Evolutionary conservation across 2,113 vertebrate genomes (phyloP).

Genomic region (Perca fluviatilis): DNA sequence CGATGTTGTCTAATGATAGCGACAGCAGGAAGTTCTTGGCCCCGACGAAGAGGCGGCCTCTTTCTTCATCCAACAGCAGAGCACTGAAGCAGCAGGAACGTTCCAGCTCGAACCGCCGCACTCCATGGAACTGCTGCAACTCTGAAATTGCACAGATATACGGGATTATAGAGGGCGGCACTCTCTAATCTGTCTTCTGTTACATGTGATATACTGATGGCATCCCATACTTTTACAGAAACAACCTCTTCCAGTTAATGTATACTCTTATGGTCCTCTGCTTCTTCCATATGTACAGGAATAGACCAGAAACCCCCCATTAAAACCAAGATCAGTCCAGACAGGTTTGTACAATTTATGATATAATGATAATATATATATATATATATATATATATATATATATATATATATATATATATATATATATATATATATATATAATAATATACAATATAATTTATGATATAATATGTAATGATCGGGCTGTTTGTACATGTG

Average conservation of each 20-base stretch:
- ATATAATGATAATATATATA: too few relatives aligned
- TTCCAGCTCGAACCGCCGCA: conserved; percentile 89
- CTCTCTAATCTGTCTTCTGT: neutral
- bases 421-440: too few relatives aligned
- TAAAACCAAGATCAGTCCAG: neutral
- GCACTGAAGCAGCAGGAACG: conserved; percentile 94
- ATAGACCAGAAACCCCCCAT: neutral
- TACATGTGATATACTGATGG: neutral
- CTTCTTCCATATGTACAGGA: neutral
- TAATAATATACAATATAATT: too few relatives aligned
- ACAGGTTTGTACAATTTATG: neutral
- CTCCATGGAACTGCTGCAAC: conserved; percentile 88
- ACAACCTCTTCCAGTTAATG: neutral
- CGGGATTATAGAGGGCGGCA: neutral
- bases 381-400: too few relatives aligned
- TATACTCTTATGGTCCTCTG: neutral
- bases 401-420: too few relatives aligned
- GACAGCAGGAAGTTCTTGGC: conserved; percentile 94
- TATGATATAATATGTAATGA: neutral
- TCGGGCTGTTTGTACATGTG: neutral
- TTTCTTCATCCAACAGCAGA: conserved; percentile 94
- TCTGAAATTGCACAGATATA: conserved; percentile 80
- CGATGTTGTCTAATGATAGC: conserved; percentile 94
- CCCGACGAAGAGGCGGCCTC: conserved; percentile 93
- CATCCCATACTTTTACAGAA: neutral